Percentiles rank a stretch among this genome's conserved stretches.
Evolutionary conservation across 2,888 invertebrate species (phyloP).

Genomic region (Heliconius aoede): DNA sequence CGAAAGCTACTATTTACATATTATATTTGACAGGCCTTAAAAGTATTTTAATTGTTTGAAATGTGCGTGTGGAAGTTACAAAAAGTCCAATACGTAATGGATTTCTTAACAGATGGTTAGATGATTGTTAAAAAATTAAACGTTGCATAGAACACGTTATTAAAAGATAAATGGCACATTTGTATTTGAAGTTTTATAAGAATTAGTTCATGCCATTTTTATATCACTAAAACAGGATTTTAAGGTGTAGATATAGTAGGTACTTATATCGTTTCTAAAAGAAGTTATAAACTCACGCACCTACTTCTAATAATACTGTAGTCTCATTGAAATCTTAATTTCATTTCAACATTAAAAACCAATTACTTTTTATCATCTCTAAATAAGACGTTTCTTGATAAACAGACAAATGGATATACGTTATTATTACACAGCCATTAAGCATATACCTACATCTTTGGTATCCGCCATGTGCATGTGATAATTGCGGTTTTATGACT

Average conservation of each 20-base stretch:
- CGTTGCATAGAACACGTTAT: conserved; percentile 20
- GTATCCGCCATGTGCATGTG: conserved; percentile 45
- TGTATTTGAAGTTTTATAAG: not conserved
- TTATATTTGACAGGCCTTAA: conserved; percentile 81
- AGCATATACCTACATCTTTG: conserved; percentile 44
- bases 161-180: conserved; percentile 3
- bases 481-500: conserved; percentile 48
- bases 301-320: not conserved
- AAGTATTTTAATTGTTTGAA: conserved; percentile 77
- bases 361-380: conserved; percentile 47
- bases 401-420: conserved; percentile 54
- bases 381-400: conserved; percentile 54
- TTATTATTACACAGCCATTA: conserved; percentile 57
- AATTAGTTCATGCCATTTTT: too few species aligned
- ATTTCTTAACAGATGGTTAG: conserved; percentile 65
- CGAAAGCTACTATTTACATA: conserved; percentile 80
- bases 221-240: not conserved
- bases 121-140: conserved; percentile 35
- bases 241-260: too few species aligned
- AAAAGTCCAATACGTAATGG: conserved; percentile 70
- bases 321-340: conserved; percentile 44
- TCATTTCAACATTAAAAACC: conserved; percentile 46
- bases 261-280: not conserved
- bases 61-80: conserved; percentile 66
- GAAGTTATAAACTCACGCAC: not conserved